phyloP scores from a whole-genome alignment of 2,113 vertebrate genomes.

The Rhadina sibilatrix region DNA sequence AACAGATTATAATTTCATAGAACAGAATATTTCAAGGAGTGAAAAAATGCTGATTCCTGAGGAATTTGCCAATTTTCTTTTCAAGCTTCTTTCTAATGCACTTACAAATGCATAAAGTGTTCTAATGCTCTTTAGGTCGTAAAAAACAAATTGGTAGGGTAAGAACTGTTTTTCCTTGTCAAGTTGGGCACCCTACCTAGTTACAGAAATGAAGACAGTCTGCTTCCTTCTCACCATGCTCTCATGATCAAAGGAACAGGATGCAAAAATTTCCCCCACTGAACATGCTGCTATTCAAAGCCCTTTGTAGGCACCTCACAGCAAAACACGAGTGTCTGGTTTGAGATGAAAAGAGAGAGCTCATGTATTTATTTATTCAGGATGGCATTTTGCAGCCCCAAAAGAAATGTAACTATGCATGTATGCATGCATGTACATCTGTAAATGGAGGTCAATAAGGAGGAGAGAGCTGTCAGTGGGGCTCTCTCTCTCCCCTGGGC shows the following conservation, averaged over 20 bases:
- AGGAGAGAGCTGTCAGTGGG: neutral
- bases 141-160: constrained; percentile 27
- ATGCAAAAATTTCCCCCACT: neutral
- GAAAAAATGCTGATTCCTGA: neutral
- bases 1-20: neutral
- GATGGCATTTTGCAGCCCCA: neutral
- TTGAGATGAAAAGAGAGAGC: neutral
- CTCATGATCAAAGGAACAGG: constrained; percentile 3
- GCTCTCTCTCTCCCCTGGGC: neutral
- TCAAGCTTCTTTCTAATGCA: neutral
- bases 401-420: neutral
- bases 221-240: neutral
- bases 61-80: neutral
- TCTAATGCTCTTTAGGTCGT: neutral
- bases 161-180: constrained; percentile 24
- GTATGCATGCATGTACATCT: neutral
- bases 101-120: constrained; percentile 2
- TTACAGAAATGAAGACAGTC: constrained; percentile 17
- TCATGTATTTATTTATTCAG: neutral
- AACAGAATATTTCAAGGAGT: neutral
- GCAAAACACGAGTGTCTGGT: neutral
- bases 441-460: neutral
- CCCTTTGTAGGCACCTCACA: constrained; percentile 3
- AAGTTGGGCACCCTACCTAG: constrained; percentile 21
- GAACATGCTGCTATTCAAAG: neutral